Evolutionary conservation across 2,113 vertebrate species (phyloP), one percentile per base, ranked within the genome.

Genomic region (Equus przewalskii): DNA sequence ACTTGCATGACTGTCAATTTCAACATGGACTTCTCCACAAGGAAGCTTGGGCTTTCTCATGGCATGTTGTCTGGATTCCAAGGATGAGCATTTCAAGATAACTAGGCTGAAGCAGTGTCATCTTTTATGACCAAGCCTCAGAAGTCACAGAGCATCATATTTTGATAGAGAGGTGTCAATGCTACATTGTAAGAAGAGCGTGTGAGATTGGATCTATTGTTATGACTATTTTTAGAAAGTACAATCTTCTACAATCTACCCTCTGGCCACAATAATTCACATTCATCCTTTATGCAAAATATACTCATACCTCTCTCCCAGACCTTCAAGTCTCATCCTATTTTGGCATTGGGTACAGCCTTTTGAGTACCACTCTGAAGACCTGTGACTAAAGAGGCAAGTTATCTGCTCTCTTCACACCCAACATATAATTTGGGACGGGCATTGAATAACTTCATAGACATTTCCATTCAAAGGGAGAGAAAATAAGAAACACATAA

Each of bases 291-390:
- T 83, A 79, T 62, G 36, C 28, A 87, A 90, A 92, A 89, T 70
- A 72, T 41, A 28, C 49, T 86, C 54, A 19, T 44, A 65, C 5
- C 7, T 14, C 8, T 96, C 28, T 72, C 18, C 15, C 33, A 81
- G 46, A 51, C 4, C 7, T 9, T 30, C n/a, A 54, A 51, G 28
- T 69, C n/a, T 83, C 41, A 89, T 44, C 19, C 14, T 30, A 33
- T 36, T 76, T 19, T 82, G 30, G 3, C 51, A 36, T 82, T 7
- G 6, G n/a, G 46, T 64, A 7, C 2, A 78, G 46, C 13, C 36
- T 85, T n/a, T 85, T 64, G 41, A 80, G 13, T 96, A 54, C 19
- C 69, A 76, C 58, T 93, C 41, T 73, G 41, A 89, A 89, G 49
- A 81, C 46, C 14, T 78, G 21, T 30, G 16, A 72, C 41, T 64